A percentile compares a stretch with the other conserved stretches of the same genome.
Evolutionary conservation across 2,113 vertebrate species (phyloP).

Genomic region (Sclerurus mexicanus): DNA sequence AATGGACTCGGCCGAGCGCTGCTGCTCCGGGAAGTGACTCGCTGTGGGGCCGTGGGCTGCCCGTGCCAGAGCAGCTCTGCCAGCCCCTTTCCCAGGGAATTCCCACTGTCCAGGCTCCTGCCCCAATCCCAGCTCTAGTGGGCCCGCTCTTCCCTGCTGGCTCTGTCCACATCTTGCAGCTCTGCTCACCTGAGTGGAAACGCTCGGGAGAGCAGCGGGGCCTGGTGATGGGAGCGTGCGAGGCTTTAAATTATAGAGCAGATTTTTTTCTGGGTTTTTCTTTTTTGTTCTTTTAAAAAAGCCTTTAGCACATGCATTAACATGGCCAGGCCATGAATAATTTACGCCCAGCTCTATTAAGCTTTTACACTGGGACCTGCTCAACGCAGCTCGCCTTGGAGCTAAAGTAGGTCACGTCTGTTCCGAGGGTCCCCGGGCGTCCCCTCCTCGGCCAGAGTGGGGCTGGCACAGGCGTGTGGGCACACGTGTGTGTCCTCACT

Average conservation of each 20-base stretch:
- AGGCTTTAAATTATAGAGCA: conserved; percentile 66
- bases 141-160: background rate
- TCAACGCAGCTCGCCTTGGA: background rate
- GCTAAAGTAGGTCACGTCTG: conserved; percentile 59
- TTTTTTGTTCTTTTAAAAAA: background rate
- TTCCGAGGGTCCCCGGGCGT: background rate
- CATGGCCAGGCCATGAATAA: conserved; percentile 56
- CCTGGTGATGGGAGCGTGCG: background rate
- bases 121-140: accelerated
- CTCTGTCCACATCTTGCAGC: background rate
- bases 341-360: background rate
- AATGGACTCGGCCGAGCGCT: background rate
- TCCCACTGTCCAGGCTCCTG: background rate
- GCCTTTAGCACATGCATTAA: conserved; percentile 53
- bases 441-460: accelerated
- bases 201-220: background rate
- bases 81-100: background rate
- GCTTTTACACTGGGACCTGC: background rate
- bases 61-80: accelerated
- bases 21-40: background rate
- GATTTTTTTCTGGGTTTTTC: background rate
- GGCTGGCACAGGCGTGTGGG: accelerated
- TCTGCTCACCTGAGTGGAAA: conserved; percentile 33
- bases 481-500: background rate
- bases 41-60: background rate